These are phyloP conservation scores for Notamacropus eugenii DNA, from an alignment of 2,797 vertebrate species.

Conservation along the genomic window DNA sequence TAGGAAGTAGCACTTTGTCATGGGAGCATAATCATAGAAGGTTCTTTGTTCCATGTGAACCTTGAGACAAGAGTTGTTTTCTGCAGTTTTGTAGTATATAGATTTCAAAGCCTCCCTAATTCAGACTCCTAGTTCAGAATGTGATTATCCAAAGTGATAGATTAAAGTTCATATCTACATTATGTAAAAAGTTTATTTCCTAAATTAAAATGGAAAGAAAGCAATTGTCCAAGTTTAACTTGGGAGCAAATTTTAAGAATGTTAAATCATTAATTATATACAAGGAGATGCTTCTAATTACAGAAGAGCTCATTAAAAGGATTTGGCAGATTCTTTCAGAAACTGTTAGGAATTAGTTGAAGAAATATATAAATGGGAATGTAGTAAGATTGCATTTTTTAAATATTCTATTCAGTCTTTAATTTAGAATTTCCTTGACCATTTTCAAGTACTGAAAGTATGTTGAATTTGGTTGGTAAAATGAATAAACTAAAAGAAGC, in stretches of 20 bases:
- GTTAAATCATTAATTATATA: constrained; percentile 11
- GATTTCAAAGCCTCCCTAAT: constrained; percentile 74
- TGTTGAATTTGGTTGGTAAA: constrained; percentile 28
- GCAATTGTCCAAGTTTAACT: neutral
- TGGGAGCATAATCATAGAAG: constrained; percentile 78
- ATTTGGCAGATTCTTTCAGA: neutral
- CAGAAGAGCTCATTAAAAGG: neutral
- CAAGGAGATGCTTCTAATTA: constrained; percentile 18
- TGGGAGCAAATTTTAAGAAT: constrained; percentile 29
- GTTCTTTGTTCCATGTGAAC: constrained; percentile 72
- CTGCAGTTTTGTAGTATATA: constrained; percentile 66
- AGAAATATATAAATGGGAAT: neutral
- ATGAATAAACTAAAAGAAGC: constrained; percentile 73
- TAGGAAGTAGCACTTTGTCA: constrained; percentile 73
- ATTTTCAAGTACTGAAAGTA: constrained; percentile 10
- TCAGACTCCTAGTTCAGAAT: constrained; percentile 7
- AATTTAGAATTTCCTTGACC: neutral
- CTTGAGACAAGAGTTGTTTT: constrained; percentile 74
- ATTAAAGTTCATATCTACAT: constrained; percentile 16
- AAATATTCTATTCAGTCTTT: neutral
- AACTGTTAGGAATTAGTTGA: neutral
- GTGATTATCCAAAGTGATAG: neutral
- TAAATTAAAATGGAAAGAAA: constrained; percentile 14
- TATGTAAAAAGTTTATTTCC: constrained; percentile 31
- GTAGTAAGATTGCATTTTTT: neutral